A percentile compares a stretch with the other conserved stretches of the same genome.
Evolutionary conservation across 2,797 vertebrate species (phyloP).

Genomic region (Pantherophis vulpinus): DNA sequence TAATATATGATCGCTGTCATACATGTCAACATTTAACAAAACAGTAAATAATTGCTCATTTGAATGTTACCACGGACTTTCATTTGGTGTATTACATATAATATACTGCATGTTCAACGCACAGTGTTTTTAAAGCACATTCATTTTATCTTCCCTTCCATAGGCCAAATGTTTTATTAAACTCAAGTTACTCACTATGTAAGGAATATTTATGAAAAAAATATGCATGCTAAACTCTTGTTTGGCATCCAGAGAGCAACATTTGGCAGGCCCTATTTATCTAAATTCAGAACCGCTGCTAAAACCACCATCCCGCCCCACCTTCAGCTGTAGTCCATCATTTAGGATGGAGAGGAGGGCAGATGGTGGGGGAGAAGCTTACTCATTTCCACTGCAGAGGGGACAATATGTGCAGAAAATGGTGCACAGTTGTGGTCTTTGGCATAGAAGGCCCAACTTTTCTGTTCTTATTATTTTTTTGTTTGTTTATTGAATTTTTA

Average conservation of each 20-base stretch:
- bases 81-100: slow-evolving; percentile 54
- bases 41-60: slow-evolving; percentile 75
- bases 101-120: slow-evolving; percentile 26
- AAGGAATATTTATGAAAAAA: slow-evolving; percentile 11
- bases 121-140: slow-evolving; percentile 23
- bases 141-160: slow-evolving; percentile 46
- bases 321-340: not conserved
- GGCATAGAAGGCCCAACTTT: not conserved
- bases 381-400: not conserved
- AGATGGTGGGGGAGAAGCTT: not conserved
- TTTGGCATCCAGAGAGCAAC: not conserved
- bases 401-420: not conserved
- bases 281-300: not conserved
- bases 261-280: not conserved
- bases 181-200: slow-evolving; percentile 46
- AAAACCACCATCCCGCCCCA: not conserved
- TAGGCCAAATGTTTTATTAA: slow-evolving; percentile 51
- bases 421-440: not conserved
- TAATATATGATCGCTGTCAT: slow-evolving; percentile 66
- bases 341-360: not conserved
- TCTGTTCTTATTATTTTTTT: not conserved
- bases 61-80: slow-evolving; percentile 71
- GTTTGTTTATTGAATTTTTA: not conserved
- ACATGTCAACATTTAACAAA: slow-evolving; percentile 69
- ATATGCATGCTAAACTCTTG: not conserved